Evolutionary conservation across 2,113 vertebrate genomes (phyloP).

Genomic region (Pluvialis apricaria): DNA sequence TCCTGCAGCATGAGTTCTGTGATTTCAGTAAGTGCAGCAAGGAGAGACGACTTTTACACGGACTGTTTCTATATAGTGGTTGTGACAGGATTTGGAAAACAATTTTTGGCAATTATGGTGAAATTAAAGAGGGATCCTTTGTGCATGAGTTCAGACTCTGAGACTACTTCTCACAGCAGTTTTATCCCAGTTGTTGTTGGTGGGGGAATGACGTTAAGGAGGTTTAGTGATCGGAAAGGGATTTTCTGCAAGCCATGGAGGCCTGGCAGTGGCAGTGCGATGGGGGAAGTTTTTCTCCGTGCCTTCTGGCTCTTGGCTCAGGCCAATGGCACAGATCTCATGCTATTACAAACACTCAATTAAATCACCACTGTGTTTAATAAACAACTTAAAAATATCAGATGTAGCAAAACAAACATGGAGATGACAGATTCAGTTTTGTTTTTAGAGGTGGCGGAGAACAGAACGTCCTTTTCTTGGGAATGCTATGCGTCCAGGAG

Average conservation of each 20-base stretch:
- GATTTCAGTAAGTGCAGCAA: neutral
- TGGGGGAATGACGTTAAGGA: neutral
- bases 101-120: neutral
- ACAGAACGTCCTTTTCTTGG: slow-evolving; percentile 29
- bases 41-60: neutral
- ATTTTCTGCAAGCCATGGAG: neutral
- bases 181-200: neutral
- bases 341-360: neutral
- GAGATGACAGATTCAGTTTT: neutral
- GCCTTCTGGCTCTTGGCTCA: slow-evolving; percentile 10
- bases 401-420: neutral
- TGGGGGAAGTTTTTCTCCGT: neutral
- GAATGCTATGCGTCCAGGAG: neutral
- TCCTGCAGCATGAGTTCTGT: neutral
- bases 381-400: slow-evolving; percentile 62
- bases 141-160: neutral
- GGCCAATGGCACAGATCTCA: neutral
- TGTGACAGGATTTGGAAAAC: neutral
- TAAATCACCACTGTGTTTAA: slow-evolving; percentile 10
- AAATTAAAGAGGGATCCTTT: neutral
- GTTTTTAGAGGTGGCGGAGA: neutral
- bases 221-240: neutral
- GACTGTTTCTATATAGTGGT: neutral
- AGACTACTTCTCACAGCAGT: neutral
- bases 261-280: neutral